phyloP scores from a whole-genome alignment of 2,888 invertebrate genomes.

The Sesia bembeciformis region DNA sequence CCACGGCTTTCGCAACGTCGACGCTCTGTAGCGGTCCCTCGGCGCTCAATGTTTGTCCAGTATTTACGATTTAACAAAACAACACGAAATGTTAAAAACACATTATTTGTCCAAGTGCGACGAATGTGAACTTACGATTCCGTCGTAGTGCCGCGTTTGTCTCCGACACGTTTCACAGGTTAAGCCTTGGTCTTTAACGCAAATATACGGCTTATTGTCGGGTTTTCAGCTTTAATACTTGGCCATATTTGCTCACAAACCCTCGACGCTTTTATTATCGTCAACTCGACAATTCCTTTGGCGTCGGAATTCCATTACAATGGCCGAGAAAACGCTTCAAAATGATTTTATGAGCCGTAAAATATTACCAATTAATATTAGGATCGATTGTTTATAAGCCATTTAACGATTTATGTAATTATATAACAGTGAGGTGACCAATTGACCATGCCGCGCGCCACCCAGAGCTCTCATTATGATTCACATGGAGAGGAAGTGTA shows the following conservation, averaged over 20 bases:
- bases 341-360: constrained; percentile 52
- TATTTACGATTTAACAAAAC: constrained; percentile 75
- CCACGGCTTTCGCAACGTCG: background rate
- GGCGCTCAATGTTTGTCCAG: constrained; percentile 57
- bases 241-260: constrained; percentile 47
- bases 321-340: constrained; percentile 10
- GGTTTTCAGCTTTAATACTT: constrained; percentile 49
- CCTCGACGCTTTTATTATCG: constrained; percentile 55
- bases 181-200: constrained; percentile 53
- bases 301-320: constrained; percentile 5
- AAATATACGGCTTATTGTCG: constrained; percentile 62
- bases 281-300: constrained; percentile 15
- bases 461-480: background rate
- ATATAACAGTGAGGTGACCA: no score
- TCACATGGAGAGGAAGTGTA: constrained; percentile 1
- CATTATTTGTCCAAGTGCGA: constrained; percentile 71
- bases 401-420: no score
- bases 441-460: background rate
- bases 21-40: background rate
- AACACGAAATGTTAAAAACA: constrained; percentile 74
- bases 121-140: constrained; percentile 69
- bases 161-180: constrained; percentile 59
- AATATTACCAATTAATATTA: constrained; percentile 37
- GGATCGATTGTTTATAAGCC: constrained; percentile 23
- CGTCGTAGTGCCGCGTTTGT: constrained; percentile 56